Conservation (phyloP, 23 tunicate genomes). For the Halocynthia aurantium region DNA sequence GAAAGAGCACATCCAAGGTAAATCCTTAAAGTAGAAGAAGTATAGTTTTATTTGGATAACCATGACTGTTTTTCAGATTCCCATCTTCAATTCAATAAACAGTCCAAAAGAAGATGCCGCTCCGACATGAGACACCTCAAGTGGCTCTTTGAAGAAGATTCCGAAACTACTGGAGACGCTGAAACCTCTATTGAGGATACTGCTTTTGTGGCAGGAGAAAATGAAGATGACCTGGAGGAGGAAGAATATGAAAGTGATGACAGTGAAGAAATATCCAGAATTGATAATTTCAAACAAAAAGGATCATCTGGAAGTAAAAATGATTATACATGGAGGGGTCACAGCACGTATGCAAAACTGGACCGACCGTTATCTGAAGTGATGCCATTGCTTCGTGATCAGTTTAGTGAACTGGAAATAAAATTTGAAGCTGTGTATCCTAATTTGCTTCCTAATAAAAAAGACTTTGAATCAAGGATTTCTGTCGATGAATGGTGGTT, state of each 20-base stretch:
- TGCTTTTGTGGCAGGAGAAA: neutral
- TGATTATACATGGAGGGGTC: too few species aligned
- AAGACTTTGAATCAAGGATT: neutral
- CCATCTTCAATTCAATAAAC: too few species aligned
- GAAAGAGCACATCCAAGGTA: slow-evolving; percentile 29
- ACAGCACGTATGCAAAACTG: neutral
- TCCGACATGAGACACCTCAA: too few species aligned
- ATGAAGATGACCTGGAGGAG: too few species aligned
- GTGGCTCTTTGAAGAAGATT: slow-evolving; percentile 11
- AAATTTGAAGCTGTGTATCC: slow-evolving; percentile 2
- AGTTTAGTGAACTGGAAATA: neutral
- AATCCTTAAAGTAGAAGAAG: neutral
- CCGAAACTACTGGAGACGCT: neutral
- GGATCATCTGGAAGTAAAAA: too few species aligned
- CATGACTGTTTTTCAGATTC: too few species aligned
- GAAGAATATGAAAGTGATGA: neutral
- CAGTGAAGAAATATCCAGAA: neutral
- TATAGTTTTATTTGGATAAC: too few species aligned
- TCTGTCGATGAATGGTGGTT: neutral
- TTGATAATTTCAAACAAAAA: too few species aligned
- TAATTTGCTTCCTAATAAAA: neutral
- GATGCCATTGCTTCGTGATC: slow-evolving; percentile 11
- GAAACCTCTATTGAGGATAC: neutral
- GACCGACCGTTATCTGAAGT: neutral
- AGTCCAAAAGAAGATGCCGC: too few species aligned